Conservation (phyloP, 2,797 vertebrate genomes). For the Bothrops alternatus region DNA sequence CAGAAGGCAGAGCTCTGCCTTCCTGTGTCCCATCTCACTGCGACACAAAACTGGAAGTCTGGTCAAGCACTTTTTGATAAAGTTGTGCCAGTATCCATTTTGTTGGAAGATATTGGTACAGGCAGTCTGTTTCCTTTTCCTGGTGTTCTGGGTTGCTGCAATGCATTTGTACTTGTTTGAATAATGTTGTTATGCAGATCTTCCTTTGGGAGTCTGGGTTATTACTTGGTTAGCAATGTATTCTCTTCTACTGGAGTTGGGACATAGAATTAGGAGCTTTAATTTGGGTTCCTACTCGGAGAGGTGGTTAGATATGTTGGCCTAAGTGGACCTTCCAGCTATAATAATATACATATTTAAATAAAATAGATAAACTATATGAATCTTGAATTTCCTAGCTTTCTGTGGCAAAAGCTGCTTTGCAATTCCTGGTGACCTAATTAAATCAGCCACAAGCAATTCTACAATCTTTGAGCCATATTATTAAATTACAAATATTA, state of each 20-base stretch:
- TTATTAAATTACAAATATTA: constrained; percentile 13
- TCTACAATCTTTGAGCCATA: neutral
- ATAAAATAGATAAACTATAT: neutral
- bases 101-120: neutral
- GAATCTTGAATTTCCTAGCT: neutral
- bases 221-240: neutral
- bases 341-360: neutral
- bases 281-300: neutral
- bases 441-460: neutral
- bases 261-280: neutral
- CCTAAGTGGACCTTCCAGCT: neutral
- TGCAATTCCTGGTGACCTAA: neutral
- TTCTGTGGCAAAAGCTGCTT: neutral
- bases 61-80: neutral
- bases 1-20: no score
- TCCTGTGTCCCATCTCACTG: no score
- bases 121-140: neutral
- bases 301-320: neutral
- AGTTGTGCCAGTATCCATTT: neutral
- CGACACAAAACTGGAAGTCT: no score
- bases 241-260: neutral
- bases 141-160: neutral
- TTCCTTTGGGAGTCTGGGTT: neutral
- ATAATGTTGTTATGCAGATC: neutral
- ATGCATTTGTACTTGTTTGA: neutral